Percentiles rank a stretch among this genome's conserved stretches.
phyloP scores from a whole-genome alignment of 92 coral and sea anemone species.

The Porites rus region DNA sequence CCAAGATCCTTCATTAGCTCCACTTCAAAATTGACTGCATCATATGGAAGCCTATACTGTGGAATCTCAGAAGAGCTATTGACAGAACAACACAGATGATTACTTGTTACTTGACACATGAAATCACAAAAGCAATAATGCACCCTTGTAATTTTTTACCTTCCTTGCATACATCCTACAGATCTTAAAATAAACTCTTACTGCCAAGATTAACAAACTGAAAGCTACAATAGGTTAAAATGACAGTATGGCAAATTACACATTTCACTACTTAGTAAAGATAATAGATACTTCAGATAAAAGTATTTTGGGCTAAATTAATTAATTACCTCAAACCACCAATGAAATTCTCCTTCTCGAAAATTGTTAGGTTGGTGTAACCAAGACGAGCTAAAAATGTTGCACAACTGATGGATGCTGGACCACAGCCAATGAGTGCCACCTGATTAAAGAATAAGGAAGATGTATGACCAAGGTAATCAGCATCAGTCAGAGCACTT shows the following conservation, averaged over 20 bases:
- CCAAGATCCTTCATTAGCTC: conserved; percentile 95
- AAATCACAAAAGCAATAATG: no score
- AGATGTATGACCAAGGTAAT: not conserved
- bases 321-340: conserved; percentile 89
- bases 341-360: conserved; percentile 93
- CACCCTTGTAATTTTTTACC: no score
- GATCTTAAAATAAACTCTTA: no score
- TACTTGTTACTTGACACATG: not conserved
- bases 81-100: not conserved
- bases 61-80: conserved; percentile 97
- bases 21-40: conserved; percentile 95
- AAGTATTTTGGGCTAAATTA: no score
- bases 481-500: no score
- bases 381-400: conserved; percentile 97
- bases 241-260: no score
- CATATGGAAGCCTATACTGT: conserved; percentile 95
- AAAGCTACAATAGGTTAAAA: no score
- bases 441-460: conserved; percentile 53
- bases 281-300: no score
- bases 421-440: conserved; percentile 99
- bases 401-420: conserved; percentile 98
- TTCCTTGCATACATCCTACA: no score
- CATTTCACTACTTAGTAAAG: no score
- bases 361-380: conserved; percentile 88
- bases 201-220: no score